These are phyloP conservation scores for Coleophora deauratella DNA, from an alignment of 2,888 invertebrate species.

Conservation along the genomic window DNA sequence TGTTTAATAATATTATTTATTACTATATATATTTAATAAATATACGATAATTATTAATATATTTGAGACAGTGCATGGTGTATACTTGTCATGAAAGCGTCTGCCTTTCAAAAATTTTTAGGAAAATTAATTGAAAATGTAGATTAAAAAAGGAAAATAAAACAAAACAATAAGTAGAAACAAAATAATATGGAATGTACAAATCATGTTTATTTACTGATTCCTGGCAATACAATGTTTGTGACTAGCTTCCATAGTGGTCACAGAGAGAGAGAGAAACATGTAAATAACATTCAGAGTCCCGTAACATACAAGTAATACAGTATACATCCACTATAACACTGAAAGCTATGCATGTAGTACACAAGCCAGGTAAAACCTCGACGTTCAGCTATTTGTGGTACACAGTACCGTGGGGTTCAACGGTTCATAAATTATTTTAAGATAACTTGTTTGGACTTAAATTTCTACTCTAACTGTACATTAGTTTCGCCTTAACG, in stretches of 20 bases:
- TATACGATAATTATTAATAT: slow-evolving; percentile 30
- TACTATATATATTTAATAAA: slow-evolving; percentile 24
- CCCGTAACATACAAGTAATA: slow-evolving; percentile 28
- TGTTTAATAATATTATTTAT: slow-evolving; percentile 34
- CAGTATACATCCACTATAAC: slow-evolving; percentile 56
- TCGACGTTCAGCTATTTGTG: slow-evolving; percentile 46
- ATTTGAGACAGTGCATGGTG: slow-evolving; percentile 40
- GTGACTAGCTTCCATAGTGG: slow-evolving; percentile 52
- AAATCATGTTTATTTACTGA: slow-evolving; percentile 82
- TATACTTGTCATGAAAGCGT: slow-evolving; percentile 50
- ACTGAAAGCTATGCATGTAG: slow-evolving; percentile 61
- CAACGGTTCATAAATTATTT: slow-evolving; percentile 63
- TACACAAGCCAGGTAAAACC: slow-evolving; percentile 58
- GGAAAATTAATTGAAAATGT: slow-evolving; percentile 29
- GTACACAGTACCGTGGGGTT: slow-evolving; percentile 64
- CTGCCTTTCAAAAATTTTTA: slow-evolving; percentile 38
- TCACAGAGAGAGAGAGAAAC: slow-evolving; percentile 37
- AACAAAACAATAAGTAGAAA: slow-evolving; percentile 72
- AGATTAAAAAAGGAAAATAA: slow-evolving; percentile 63
- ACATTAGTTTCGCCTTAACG: slow-evolving; percentile 76
- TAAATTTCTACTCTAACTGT: slow-evolving; percentile 75
- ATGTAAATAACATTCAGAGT: slow-evolving; percentile 34
- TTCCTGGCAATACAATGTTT: slow-evolving; percentile 76
- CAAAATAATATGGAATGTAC: slow-evolving; percentile 87
- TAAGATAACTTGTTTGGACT: slow-evolving; percentile 69